Evolutionary conservation across 2,888 invertebrate species (phyloP).

Genomic region (Thymelicus acteon): DNA sequence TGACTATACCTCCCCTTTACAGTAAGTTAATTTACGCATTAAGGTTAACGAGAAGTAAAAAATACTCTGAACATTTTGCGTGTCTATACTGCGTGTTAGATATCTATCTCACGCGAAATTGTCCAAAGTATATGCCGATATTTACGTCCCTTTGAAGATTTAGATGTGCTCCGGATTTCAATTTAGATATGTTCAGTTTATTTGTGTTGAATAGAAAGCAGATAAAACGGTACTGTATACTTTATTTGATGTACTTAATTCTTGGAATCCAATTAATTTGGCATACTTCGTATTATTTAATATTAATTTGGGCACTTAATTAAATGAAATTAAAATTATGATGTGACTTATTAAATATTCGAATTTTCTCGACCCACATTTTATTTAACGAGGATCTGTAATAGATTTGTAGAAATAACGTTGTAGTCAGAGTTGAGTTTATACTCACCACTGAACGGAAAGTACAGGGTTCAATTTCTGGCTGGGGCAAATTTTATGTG

Average conservation of each 20-base stretch:
- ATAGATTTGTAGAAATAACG: too few species aligned
- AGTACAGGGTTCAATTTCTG: not conserved
- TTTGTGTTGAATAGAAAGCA: slow-evolving; percentile 25
- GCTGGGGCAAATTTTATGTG: not conserved
- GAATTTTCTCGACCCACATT: not conserved
- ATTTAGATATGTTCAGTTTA: slow-evolving; percentile 35
- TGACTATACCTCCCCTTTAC: too few species aligned
- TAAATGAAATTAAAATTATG: not conserved
- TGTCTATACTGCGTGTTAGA: slow-evolving; percentile 49
- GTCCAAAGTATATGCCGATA: slow-evolving; percentile 43
- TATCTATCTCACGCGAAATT: slow-evolving; percentile 47
- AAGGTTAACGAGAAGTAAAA: slow-evolving; percentile 57
- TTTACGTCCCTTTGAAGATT: slow-evolving; percentile 41
- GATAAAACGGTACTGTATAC: slow-evolving; percentile 5
- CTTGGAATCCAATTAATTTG: slow-evolving; percentile 8
- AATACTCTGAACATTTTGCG: slow-evolving; percentile 51
- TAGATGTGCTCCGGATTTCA: slow-evolving; percentile 33
- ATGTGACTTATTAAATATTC: not conserved
- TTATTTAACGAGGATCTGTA: too few species aligned
- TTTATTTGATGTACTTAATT: slow-evolving; percentile 21
- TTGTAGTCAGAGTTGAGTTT: not conserved
- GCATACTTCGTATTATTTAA: not conserved
- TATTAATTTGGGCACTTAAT: not conserved
- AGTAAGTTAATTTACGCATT: too few species aligned
- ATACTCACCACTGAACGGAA: not conserved